Base-by-base conservation (phyloP, 2,113 vertebrate species). In the Oncorhynchus keta region DNA sequence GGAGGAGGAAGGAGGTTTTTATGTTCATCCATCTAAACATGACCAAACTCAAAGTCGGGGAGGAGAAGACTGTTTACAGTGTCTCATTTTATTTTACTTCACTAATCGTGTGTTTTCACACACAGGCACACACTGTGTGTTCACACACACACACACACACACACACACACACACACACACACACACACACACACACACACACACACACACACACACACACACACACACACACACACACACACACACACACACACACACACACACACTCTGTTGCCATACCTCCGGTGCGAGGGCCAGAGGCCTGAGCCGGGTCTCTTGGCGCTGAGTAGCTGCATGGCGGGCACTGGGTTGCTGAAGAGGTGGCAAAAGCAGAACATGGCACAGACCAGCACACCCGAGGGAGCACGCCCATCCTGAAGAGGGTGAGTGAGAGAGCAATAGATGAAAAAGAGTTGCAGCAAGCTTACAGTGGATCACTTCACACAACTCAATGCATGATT, bases 361-460 rank as follows among this genome's bases (percentile, higher is more conserved):
- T 98, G 98, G 92, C 97, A 99, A 95, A 99, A 99, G 89, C 98
- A 98, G 91, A 99, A 99, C 97, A 99, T 98, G 84, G 97, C 97
- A 88, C 97, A 97, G 89, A 98, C 96, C 93, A 99, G 92, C 66
- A 99, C 94, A 6, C 97, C 97, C 1, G 97, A 98, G 66, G 95
- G 94, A 77, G 95, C 95, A 51, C 96, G 95, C 28, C 97, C 96
- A 26, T 99, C 97, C 98, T 92, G 30, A 20, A 32, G 26, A 18
- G 16, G 26, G 66, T 4, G 13, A 35, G 11, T 45, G 39, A 45
- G 8, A 45, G 39, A 45, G 39, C 39, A 45, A 2, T 45, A 45
- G 39, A 45, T 45, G 9, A 45, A 45, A 45, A 45, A 45, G 9
- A 45, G 39, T 45, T 45, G 39, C 39, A 45, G 39, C 9, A 45